A percentile compares a stretch with the other conserved stretches of the same genome.
These are phyloP conservation scores for Matsumyia berberina DNA, from an alignment of 2,888 invertebrate genomes.

Conservation along the genomic window DNA sequence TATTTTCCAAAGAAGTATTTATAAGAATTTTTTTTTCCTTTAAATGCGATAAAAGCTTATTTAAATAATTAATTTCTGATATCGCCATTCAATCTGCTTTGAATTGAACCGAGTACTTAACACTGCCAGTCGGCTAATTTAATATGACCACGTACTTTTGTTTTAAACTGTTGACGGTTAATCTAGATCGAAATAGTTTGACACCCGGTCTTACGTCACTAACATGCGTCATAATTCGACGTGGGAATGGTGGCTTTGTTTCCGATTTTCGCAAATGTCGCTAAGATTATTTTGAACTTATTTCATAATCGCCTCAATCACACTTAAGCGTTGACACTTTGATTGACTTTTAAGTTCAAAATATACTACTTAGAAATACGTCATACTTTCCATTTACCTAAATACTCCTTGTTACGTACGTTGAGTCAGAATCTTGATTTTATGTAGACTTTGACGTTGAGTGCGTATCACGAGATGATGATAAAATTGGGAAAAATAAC, in stretches of 20 bases:
- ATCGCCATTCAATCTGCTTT: background rate
- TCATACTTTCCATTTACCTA: slow-evolving; percentile 18
- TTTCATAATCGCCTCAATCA: slow-evolving; percentile 22
- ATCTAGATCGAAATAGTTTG: background rate
- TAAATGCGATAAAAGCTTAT: background rate
- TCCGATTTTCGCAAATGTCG: background rate
- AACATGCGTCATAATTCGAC: slow-evolving; percentile 16
- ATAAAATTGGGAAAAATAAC: background rate
- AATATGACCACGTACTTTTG: background rate
- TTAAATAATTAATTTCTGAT: background rate
- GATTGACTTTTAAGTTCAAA: slow-evolving; percentile 3
- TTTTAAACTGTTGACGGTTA: background rate
- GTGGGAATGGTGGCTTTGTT: background rate
- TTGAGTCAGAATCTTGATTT: slow-evolving; percentile 16
- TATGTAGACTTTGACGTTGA: slow-evolving; percentile 11
- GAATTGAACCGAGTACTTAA: background rate
- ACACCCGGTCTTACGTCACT: slow-evolving; percentile 1
- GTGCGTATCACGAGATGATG: slow-evolving; percentile 2
- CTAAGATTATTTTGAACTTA: background rate
- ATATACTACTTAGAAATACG: slow-evolving; percentile 20
- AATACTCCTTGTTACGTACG: background rate
- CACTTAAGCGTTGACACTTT: slow-evolving; percentile 3
- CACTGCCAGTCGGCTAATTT: background rate
- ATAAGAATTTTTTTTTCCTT: background rate
- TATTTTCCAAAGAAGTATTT: slow-evolving; percentile 17